These are phyloP conservation scores for Gymnothorax reevesii DNA, from an alignment of 2,797 vertebrate genomes.

Conservation along the genomic window DNA sequence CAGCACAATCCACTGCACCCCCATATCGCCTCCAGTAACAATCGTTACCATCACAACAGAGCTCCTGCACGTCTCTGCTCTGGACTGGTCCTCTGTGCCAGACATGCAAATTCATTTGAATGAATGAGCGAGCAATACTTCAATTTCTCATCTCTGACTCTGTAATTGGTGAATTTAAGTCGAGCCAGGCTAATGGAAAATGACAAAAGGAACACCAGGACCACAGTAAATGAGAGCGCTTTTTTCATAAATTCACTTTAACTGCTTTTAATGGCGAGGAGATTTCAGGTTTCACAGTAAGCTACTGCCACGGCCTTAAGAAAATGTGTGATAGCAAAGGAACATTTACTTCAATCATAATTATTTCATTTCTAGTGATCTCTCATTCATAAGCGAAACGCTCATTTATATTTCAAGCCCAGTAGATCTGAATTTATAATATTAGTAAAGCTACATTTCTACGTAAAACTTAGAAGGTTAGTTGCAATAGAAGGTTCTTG, in stretches of 20 bases:
- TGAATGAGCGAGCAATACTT: slow-evolving; percentile 12
- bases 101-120: neutral
- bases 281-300: neutral
- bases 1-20: no score
- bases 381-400: neutral
- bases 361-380: neutral
- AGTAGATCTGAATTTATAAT: neutral
- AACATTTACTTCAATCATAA: neutral
- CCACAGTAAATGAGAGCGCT: neutral
- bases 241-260: neutral
- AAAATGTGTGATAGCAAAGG: neutral
- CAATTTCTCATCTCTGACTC: neutral
- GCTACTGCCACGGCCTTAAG: neutral
- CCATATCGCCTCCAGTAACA: no score
- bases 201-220: neutral
- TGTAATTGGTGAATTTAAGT: slow-evolving; percentile 16
- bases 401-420: neutral
- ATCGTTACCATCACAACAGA: neutral
- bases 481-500: no score
- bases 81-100: neutral
- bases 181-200: slow-evolving; percentile 20
- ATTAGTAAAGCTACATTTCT: neutral
- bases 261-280: neutral
- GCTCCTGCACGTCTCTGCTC: neutral
- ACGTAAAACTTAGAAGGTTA: no score